phyloP scores from a whole-genome alignment of 2,888 invertebrate genomes.

The Netelia fuscicornis region DNA sequence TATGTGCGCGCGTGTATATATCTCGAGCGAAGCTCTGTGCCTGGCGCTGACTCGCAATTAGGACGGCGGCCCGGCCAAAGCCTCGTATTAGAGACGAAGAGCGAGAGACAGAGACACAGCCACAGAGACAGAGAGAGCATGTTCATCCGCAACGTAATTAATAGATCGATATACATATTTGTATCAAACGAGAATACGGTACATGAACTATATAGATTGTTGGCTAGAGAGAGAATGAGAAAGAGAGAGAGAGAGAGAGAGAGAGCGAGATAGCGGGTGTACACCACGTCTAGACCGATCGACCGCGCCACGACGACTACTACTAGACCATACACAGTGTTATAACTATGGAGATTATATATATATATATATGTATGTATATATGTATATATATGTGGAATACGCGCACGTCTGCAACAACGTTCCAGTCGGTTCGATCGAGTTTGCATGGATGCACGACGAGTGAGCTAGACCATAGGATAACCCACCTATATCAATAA shows the following conservation, averaged over 20 bases:
- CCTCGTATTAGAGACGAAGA: conserved; percentile 37
- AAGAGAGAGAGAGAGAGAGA: conserved; percentile 47
- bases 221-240: conserved; percentile 34
- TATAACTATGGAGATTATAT: conserved; percentile 63
- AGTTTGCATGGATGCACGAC: conserved; percentile 55
- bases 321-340: conserved; percentile 45
- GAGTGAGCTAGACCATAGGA: conserved; percentile 51
- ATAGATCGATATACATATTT: conserved; percentile 77
- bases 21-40: conserved; percentile 53
- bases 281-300: conserved; percentile 80
- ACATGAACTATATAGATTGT: conserved; percentile 49
- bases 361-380: conserved; percentile 33
- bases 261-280: conserved; percentile 68
- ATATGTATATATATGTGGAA: neutral
- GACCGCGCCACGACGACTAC: conserved; percentile 75
- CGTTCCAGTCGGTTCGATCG: conserved; percentile 56
- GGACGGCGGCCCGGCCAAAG: conserved; percentile 61
- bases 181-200: conserved; percentile 70
- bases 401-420: conserved; percentile 50
- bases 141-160: conserved; percentile 64
- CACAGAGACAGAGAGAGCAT: conserved; percentile 21
- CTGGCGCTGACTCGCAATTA: conserved; percentile 66
- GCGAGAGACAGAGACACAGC: conserved; percentile 29
- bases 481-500: conserved; percentile 52
- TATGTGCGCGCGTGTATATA: conserved; percentile 10